phyloP scores from a whole-genome alignment of 2,888 invertebrate genomes.

The Operophtera brumata region DNA sequence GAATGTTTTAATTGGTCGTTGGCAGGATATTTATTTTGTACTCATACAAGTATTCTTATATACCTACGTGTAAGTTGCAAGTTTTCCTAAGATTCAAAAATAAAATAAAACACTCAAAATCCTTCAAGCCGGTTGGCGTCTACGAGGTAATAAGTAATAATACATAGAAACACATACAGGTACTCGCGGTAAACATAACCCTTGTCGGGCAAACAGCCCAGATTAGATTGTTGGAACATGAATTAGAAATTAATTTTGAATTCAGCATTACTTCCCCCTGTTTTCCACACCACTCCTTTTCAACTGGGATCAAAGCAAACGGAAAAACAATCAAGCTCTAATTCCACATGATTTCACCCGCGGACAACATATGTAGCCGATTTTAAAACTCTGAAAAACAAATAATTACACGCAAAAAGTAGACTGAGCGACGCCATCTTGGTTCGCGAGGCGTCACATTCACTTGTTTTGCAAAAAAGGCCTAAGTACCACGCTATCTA shows the following conservation, averaged over 20 bases:
- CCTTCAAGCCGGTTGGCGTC: too few species aligned
- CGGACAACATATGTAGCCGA: slow-evolving; percentile 24
- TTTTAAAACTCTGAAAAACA: slow-evolving; percentile 39
- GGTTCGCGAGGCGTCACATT: slow-evolving; percentile 71
- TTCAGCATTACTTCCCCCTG: slow-evolving; percentile 1
- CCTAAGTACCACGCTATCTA: slow-evolving; percentile 68
- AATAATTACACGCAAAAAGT: slow-evolving; percentile 46
- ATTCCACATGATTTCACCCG: slow-evolving; percentile 36
- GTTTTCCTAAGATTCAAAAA: too few species aligned
- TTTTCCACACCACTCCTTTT: neutral
- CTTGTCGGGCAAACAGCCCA: too few species aligned
- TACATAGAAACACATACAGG: too few species aligned
- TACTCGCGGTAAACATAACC: too few species aligned
- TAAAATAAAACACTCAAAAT: too few species aligned
- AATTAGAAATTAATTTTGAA: slow-evolving; percentile 9
- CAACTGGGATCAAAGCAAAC: slow-evolving; percentile 24
- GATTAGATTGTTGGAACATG: neutral
- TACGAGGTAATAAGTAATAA: too few species aligned
- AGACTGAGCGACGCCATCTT: slow-evolving; percentile 65
- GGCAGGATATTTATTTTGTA: too few species aligned
- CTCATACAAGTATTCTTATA: too few species aligned
- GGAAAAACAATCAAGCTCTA: slow-evolving; percentile 39
- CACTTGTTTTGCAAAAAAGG: slow-evolving; percentile 66
- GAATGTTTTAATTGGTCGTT: too few species aligned
- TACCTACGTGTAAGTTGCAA: too few species aligned